Base-by-base conservation (phyloP, 2,113 vertebrate genomes). In the Uria lomvia region DNA sequence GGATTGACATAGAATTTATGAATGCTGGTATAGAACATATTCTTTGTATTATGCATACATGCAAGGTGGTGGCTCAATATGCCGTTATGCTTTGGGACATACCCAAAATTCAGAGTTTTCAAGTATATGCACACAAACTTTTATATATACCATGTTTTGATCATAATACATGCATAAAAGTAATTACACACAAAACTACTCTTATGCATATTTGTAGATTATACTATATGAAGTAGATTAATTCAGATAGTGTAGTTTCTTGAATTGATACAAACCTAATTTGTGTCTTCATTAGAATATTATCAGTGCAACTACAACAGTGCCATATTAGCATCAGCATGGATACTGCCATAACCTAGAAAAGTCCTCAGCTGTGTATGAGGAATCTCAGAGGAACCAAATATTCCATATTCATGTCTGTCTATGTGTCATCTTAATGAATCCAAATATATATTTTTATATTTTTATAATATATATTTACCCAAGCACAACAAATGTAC, bases 381-480 rank as follows among this genome's bases (percentile, higher is more conserved):
- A 82, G 67, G 20, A 88, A 88, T 77, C 50, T 87, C 52, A 60
- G 66, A 82, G 52, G 53, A 91, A 47, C 36, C 11, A 95, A 96
- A 68, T 90, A 82, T 72, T 87, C 67, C 88, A 88, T 87, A 94
- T 94, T 95, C 78, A 71, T 74, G 63, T 67, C 58, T 80, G 63
- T 67, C 58, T 80, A 19, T 42, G 43, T 91, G 26, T 45, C 88
- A 73, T 83, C 85, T 76, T 94, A 90, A 95, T 88, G 58, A 95
- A 92, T 38, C 58, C 59, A 85, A 92, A 95, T 73, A 82, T 45
- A 94, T n/a, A n/a, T n/a, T n/a, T n/a, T n/a, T n/a, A n/a, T n/a
- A n/a, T n/a, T n/a, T n/a, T n/a, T n/a, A n/a, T n/a, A n/a, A n/a
- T n/a, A n/a, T n/a, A n/a, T n/a, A n/a, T n/a, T n/a, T 95, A 79